Base-by-base conservation (phyloP, 2,113 vertebrate genomes). In the Tupaia chinensis region DNA sequence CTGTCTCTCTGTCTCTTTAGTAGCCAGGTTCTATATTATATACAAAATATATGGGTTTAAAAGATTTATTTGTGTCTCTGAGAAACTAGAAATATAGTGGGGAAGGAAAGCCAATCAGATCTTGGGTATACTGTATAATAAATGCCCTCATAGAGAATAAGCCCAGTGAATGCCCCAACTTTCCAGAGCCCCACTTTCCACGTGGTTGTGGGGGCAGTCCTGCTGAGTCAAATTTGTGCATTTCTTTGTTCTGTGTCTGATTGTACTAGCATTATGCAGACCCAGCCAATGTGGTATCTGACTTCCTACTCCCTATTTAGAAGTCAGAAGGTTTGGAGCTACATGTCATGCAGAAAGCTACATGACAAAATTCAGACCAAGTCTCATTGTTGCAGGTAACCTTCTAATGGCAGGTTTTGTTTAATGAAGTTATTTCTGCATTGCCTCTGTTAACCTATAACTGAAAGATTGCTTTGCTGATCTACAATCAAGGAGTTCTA, bases 321-420 rank as follows among this genome's bases (percentile, higher is more conserved):
- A 95, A 94, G 88, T 93, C 89, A 85, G 72, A 88, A 29, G 19
- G 34, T 95, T 91, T 96, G 93, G 85, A 92, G 91, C 91, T 77
- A 80, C 0, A 29, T 83, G 56, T 73, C 34, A 69, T 73, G 29
- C 22, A 80, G 78, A 95, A 92, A 23, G 63, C 54, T 89, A 61
- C 56, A 54, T 44, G 44, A 44, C 44, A 44, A 44, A 44, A 69
- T 68, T 91, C 68, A 94, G 66, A 91, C 63, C 93, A 94, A 88
- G 80, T 78, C 60, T 96, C 56, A 68, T 56, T 63, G 65, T 44
- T 79, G 14, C 56, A 76, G 87, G 53, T 80, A 94, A 96, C 22
- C 7, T 96, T 97, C 89, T 81, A 83, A 73, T 65, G 61, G 9
- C 87, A 94, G 60, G 56, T 29, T 96, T 77, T 96, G 74, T 61